Percentiles rank a stretch among this genome's conserved stretches.
These are phyloP conservation scores for Dryobota labecula DNA, from an alignment of 2,888 invertebrate genomes.

Conservation along the genomic window DNA sequence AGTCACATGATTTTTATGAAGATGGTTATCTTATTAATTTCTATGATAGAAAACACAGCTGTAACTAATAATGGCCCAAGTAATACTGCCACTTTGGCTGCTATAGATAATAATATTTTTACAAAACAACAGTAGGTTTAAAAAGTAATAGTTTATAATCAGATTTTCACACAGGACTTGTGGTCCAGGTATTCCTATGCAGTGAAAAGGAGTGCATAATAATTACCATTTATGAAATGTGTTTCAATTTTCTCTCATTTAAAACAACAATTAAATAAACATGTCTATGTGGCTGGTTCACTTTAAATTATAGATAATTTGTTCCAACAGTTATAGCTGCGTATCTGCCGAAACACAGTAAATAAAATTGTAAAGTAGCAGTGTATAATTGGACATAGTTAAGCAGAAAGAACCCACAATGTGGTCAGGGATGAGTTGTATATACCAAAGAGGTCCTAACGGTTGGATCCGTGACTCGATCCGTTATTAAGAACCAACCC, in stretches of 20 bases:
- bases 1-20: conserved; percentile 1
- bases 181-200: neutral
- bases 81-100: neutral
- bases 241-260: neutral
- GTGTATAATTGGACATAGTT: too few relatives aligned
- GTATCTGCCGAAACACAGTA: neutral
- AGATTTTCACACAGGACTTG: neutral
- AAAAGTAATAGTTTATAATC: neutral
- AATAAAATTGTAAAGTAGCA: neutral
- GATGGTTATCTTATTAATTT: neutral
- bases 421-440: too few relatives aligned
- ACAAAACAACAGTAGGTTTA: neutral
- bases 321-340: neutral
- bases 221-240: neutral
- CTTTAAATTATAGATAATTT: neutral
- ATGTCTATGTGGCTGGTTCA: neutral
- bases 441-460: too few relatives aligned
- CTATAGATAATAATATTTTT: neutral
- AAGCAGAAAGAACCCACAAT: too few relatives aligned
- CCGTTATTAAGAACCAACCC: too few relatives aligned
- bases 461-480: too few relatives aligned
- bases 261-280: neutral
- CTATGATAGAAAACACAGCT: neutral
- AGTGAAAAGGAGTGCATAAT: neutral
- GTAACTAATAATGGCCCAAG: neutral